Conservation (phyloP, 2,113 vertebrate species). For the Ceyx margarethae region DNA sequence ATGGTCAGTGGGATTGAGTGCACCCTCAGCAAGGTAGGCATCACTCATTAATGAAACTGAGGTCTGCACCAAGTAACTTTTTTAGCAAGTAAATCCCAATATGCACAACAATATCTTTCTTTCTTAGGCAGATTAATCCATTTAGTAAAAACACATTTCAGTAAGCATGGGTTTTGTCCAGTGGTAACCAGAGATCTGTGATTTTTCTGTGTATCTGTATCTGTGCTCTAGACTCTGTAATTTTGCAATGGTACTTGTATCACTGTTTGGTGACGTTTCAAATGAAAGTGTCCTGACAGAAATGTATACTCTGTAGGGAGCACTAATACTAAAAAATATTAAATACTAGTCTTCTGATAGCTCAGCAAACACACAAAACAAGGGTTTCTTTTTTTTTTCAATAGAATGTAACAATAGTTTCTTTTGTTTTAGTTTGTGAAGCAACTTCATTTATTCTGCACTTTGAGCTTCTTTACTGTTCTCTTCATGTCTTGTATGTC, state of each 20-base stretch:
- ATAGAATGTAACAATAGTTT: neutral
- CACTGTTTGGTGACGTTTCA: neutral
- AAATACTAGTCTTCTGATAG: neutral
- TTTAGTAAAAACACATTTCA: neutral
- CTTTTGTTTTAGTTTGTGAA: neutral
- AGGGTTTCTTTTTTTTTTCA: neutral
- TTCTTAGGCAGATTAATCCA: neutral
- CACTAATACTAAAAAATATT: neutral
- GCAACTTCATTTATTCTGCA: neutral
- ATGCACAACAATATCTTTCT: neutral
- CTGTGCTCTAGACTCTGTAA: neutral
- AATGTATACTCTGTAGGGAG: neutral
- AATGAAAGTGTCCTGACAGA: neutral
- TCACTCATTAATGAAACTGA: neutral
- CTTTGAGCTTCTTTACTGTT: neutral
- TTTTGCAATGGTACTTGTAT: neutral
- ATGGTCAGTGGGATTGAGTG: neutral
- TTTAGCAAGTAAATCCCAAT: neutral
- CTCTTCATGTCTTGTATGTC: neutral
- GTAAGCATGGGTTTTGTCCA: neutral
- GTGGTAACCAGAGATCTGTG: neutral
- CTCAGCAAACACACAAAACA: neutral
- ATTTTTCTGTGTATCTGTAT: neutral
- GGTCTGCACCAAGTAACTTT: neutral
- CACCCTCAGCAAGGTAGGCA: neutral